Conservation (phyloP, 2,888 invertebrate genomes). For the Plemyria rubiginata region DNA sequence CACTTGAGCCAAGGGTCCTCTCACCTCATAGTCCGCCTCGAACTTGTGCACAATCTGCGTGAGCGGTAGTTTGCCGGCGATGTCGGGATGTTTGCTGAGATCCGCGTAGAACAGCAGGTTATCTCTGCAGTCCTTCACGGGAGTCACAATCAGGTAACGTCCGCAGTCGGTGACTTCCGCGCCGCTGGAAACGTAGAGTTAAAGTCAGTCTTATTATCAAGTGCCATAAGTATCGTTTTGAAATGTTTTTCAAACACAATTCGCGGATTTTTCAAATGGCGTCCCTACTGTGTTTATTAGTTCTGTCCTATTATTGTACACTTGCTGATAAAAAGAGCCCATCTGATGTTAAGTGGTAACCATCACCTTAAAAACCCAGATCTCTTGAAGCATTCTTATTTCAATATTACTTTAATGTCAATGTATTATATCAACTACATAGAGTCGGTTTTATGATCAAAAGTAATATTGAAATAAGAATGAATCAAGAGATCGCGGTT, state of each 20-base stretch:
- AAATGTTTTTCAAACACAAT: neutral
- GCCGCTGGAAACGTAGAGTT: constrained; percentile 82
- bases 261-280: neutral
- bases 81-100: constrained; percentile 86
- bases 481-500: no score
- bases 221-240: neutral
- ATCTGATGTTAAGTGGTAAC: no score
- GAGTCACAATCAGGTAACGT: constrained; percentile 92
- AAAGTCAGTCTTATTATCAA: neutral
- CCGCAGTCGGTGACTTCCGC: constrained; percentile 96
- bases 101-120: constrained; percentile 95
- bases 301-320: no score
- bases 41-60: constrained; percentile 94
- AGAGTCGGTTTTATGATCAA: no score
- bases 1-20: constrained; percentile 22
- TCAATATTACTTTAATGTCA: no score
- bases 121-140: constrained; percentile 95
- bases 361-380: no score
- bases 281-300: no score
- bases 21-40: constrained; percentile 96
- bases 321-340: no score
- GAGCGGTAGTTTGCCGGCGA: constrained; percentile 87
- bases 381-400: no score
- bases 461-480: no score
- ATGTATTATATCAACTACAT: no score